These are phyloP conservation scores for Drosophila glabriapex DNA, from an alignment of 2,888 invertebrate species.

Conservation along the genomic window DNA sequence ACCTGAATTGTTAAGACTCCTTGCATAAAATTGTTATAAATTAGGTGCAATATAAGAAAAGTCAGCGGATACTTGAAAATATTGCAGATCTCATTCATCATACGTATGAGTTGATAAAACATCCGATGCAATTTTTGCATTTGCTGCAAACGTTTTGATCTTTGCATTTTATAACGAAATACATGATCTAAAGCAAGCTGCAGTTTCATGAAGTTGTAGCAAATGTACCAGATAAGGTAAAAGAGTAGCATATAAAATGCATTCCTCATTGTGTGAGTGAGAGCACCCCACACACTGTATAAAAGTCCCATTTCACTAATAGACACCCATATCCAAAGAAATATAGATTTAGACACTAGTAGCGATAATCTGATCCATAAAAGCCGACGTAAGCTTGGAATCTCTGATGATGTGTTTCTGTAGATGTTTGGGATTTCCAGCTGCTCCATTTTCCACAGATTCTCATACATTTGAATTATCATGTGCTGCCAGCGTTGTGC, in stretches of 20 bases:
- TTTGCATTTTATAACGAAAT: neutral
- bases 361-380: neutral
- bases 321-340: accelerated
- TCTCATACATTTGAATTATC: conserved; percentile 12
- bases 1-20: neutral
- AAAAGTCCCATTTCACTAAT: accelerated
- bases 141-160: neutral
- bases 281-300: accelerated
- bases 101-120: conserved; percentile 7
- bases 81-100: conserved; percentile 8
- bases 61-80: conserved; percentile 20
- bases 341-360: neutral
- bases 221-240: conserved; percentile 4
- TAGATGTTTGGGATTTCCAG: neutral
- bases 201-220: neutral
- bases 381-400: neutral
- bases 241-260: conserved; percentile 3
- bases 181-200: conserved; percentile 5
- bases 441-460: conserved; percentile 11
- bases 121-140: conserved; percentile 6
- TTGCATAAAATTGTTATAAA: neutral
- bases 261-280: neutral
- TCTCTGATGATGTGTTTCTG: neutral
- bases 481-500: conserved; percentile 15
- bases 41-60: neutral